Base-by-base conservation (phyloP, 1,140 invertebrate genomes). In the Pemphigus obesinymphae region DNA sequence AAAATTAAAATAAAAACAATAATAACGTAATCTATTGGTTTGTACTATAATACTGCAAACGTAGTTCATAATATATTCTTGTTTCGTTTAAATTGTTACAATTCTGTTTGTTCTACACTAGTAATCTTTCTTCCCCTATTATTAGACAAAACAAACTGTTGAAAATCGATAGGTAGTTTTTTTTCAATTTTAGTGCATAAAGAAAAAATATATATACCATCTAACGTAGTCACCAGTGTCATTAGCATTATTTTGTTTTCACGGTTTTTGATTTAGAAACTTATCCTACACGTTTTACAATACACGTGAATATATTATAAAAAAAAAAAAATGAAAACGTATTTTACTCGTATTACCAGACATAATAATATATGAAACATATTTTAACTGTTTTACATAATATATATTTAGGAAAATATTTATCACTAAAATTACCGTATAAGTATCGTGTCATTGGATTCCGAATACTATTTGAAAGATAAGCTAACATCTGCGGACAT, bases 181-280 rank as follows among this genome's bases (percentile, higher is more conserved):
- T 11, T 4, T n/a, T n/a, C n/a, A 26, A 17, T 26, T 43, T 45
- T 43, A 45, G 66, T 23, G 17, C 13, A 7, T 37, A 66, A 66
- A 37, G 63, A 66, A 66, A 34, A n/a, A 37, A 37, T 66, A 37
- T 66, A 5, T 20, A 61, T 61, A 61, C 61, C 37, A n/a, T n/a
- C 1, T 66, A 66, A 66, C 34, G n/a, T n/a, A 66, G 34, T 37
- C 34, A 23, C 37, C 31, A 66, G 23, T 26, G 37, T 43, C 43
- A 45, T 29, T 0, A 26, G 26, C 15, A 45, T 11, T 11, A 13
- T 45, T 70, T 20, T 23, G 17, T 70, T 70, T 70, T 45, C 40
- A 70, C 68, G 34, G 63, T 68, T 68, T 68, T 37, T n/a, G 63
- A 68, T 68, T 68, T 68, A 23, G 63, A 68, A 34, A 68, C 11